phyloP scores from a whole-genome alignment of 2,888 invertebrate genomes.

The Tanypteryx hageni region DNA sequence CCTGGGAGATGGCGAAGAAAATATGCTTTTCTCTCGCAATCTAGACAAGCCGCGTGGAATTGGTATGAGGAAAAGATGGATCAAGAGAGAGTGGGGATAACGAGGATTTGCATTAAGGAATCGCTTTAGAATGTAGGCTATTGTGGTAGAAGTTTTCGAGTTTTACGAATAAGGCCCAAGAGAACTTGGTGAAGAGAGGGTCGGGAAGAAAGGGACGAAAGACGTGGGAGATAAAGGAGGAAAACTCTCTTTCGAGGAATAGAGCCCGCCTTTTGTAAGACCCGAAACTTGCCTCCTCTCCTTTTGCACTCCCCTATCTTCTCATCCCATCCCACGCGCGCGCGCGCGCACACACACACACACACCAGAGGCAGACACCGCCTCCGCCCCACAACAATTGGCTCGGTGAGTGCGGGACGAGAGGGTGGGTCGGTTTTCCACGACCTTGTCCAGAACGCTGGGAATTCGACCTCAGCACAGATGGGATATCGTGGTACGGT shows the following conservation, averaged over 20 bases:
- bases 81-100: not conserved
- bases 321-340: not conserved
- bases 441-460: conserved; percentile 58
- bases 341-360: too few relatives aligned
- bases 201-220: not conserved
- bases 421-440: not conserved
- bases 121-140: not conserved
- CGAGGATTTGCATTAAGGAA: not conserved
- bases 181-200: not conserved
- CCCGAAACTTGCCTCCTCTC: not conserved
- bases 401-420: not conserved
- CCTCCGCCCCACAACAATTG: not conserved
- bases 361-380: too few relatives aligned
- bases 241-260: too few relatives aligned
- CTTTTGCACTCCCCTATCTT: not conserved
- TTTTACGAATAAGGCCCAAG: not conserved
- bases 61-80: too few relatives aligned
- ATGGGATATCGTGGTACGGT: not conserved
- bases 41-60: too few relatives aligned
- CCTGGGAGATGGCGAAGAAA: too few relatives aligned
- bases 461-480: conserved; percentile 46
- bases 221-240: not conserved
- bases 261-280: not conserved
- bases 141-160: conserved; percentile 10
- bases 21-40: too few relatives aligned